These are phyloP conservation scores for Aphaenogaster rudis DNA, from an alignment of 1,140 invertebrate genomes.

Conservation along the genomic window DNA sequence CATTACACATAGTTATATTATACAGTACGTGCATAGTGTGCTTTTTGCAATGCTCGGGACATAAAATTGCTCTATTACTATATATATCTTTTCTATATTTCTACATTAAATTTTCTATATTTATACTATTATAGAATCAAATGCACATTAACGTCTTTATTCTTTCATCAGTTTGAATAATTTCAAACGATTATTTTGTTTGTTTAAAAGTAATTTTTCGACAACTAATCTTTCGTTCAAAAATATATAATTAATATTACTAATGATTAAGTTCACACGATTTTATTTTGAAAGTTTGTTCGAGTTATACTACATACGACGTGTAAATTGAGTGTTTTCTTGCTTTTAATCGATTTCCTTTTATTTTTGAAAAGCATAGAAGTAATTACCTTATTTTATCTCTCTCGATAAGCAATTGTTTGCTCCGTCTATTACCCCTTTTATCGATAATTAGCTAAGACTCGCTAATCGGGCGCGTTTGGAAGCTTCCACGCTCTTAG, in stretches of 20 bases:
- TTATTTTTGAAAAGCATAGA: background rate
- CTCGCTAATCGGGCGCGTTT: conserved; percentile 54
- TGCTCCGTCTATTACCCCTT: background rate
- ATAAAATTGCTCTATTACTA: conserved; percentile 52
- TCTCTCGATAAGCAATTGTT: background rate
- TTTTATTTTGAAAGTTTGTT: background rate
- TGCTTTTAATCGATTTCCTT: background rate
- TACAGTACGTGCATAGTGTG: conserved; percentile 27
- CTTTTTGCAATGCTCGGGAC: conserved; percentile 43
- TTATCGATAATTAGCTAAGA: conserved; percentile 65
- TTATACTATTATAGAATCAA: background rate
- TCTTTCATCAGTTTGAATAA: background rate
- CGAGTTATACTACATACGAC: background rate
- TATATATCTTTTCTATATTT: conserved; percentile 9
- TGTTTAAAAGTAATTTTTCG: background rate
- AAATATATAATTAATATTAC: conserved; percentile 1
- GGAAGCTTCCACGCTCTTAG: conserved; percentile 56
- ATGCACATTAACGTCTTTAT: background rate
- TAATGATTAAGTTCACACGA: background rate
- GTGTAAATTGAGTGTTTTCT: background rate
- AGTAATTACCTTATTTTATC: background rate
- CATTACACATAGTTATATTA: conserved; percentile 60
- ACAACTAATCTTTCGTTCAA: conserved; percentile 4
- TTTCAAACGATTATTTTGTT: background rate
- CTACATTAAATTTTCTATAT: conserved; percentile 47